Base-by-base conservation (phyloP, 1,140 invertebrate genomes). In the Bombus breviceps region DNA sequence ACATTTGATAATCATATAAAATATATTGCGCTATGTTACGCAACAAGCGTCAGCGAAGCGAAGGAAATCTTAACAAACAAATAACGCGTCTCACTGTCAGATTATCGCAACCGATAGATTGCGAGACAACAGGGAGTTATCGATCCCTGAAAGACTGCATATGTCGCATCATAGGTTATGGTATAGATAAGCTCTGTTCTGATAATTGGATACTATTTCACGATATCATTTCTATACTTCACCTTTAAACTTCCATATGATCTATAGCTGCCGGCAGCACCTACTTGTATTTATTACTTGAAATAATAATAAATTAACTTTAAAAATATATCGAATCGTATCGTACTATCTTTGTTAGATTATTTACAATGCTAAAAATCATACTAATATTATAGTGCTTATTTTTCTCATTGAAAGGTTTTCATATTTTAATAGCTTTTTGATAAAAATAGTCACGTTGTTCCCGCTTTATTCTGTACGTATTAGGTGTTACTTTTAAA, bases 181-280 rank as follows among this genome's bases (percentile, higher is more conserved):
- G 68, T 57, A 81, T 37, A 64, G 22, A 85, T 77, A 66, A 86
- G 82, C 74, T 72, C 87, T 74, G 78, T 68, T 71, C 59, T 47
- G 59, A 73, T 88, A 88, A 85, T 88, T 74, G 62, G 39, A 68
- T 85, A 86, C 41, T 41, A n/a, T 78, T n/a, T 62, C 64, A 87
- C 64, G 77, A 71, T 83, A 9, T 68, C 64, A 41, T 84, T 75
- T 68, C 66, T 69, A 41, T 75, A 59, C 43, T 79, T 32, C 18
- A 22, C 75, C n/a, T 15, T 32, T 71, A 81, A n/a, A n/a, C 12
- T n/a, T 28, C 0, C 41, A 41, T 1, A 18, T n/a, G 6, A 72
- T 72, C 2, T 28, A 47, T 47, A 18, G 15, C 0, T 15, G 43
- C 15, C 47, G 47, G 47, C 6, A 47, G 47, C 15, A 18, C 5